Evolutionary conservation across 2,797 vertebrate species (phyloP).

Genomic region (Lophotriccus pileatus): DNA sequence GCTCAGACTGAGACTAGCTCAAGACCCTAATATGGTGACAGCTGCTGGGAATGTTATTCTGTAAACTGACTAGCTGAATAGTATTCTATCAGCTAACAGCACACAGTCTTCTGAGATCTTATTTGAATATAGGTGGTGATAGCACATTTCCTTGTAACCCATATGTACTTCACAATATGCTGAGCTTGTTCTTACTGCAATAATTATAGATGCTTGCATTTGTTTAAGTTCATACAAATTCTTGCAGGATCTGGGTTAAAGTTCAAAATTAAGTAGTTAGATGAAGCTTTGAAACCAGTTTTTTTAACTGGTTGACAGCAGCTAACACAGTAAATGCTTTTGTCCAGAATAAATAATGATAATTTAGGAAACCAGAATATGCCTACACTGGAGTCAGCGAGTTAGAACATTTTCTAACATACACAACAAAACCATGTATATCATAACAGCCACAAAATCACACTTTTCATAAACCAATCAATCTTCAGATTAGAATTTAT

Average conservation of each 20-base stretch:
- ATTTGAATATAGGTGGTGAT: slow-evolving; percentile 27
- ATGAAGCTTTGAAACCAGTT: background rate
- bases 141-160: background rate
- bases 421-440: background rate
- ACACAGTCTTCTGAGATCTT: slow-evolving; percentile 9
- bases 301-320: background rate
- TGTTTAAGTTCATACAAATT: background rate
- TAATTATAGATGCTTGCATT: background rate
- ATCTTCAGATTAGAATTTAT: background rate
- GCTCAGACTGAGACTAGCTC: slow-evolving; percentile 1
- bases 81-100: slow-evolving; percentile 30
- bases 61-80: background rate
- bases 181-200: background rate
- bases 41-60: slow-evolving; percentile 17
- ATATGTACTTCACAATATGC: background rate
- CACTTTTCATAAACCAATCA: background rate
- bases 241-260: background rate
- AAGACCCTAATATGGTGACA: slow-evolving; percentile 31
- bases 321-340: background rate
- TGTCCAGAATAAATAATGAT: background rate
- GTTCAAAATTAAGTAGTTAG: background rate
- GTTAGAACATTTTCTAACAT: background rate
- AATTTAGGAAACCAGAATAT: background rate
- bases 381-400: background rate
- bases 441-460: background rate